Base-by-base conservation (phyloP, 2,888 invertebrate genomes). In the Halictus quadricinctus region DNA sequence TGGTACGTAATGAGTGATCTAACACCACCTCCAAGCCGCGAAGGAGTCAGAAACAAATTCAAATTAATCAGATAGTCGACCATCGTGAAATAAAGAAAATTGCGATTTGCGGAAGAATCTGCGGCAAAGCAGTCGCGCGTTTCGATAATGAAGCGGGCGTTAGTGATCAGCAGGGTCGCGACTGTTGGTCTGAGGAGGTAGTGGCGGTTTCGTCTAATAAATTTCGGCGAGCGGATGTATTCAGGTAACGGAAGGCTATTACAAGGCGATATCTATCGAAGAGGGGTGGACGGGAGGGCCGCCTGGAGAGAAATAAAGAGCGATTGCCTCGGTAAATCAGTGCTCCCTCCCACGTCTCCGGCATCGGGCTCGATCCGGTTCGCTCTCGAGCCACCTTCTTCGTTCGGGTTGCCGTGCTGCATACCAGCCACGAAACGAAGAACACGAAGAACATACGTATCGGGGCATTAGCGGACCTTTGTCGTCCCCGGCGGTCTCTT, bases 301-400 rank as follows among this genome's bases (percentile, higher is more conserved):
- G 94, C 94, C 94, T 94, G 91, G 94, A 94, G 94, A 94, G 94
- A 94, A 94, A 94, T 94, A 94, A 94, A 94, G 94, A 94, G 94
- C 93, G 94, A 94, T 94, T 94, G 94, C 93, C 91, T 93, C 94
- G 91, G 94, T 94, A 94, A 94, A 94, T 94, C 94, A 94, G 94
- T 90, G 88, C 88, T 88, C 69, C 79, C 87, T 76, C 72, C 81
- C 76, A 80, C 85, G 87, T 85, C 86, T 81, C 83, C 90, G 73
- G 80, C 87, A 85, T 36, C 48, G 76, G 76, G 36, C 64, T 54
- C 81, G 50, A 81, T n/a, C 87, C 88, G 87, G 86, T 85, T 80
- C 75, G 72, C n/a, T 54, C 54, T 50, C 84, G 88, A 85, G 84
- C 83, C 86, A 86, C 88, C 88, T 88, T 87, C 88, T 88, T 74